Evolutionary conservation across 2,797 vertebrate genomes (phyloP).

Genomic region (Enteromius paludinosus): DNA sequence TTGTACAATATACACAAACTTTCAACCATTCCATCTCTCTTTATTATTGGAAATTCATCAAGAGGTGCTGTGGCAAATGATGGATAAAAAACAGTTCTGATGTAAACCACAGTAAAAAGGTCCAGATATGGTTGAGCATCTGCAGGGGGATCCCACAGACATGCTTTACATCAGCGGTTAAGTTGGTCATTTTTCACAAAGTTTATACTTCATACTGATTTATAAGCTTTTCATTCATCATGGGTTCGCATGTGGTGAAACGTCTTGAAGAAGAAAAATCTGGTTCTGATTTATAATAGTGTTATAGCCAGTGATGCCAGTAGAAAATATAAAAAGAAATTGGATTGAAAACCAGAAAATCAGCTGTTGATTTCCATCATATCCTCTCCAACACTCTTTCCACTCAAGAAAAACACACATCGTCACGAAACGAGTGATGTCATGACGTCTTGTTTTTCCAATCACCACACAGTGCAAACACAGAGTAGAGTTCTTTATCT

Average conservation of each 20-base stretch:
- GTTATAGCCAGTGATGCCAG: slow-evolving; percentile 6
- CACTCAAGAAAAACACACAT: slow-evolving; percentile 19
- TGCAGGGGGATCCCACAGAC: not conserved
- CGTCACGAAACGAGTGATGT: slow-evolving; percentile 21
- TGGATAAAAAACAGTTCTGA: not conserved
- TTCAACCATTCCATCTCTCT: slow-evolving; percentile 5
- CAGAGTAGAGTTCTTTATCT: slow-evolving; percentile 10
- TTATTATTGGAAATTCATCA: slow-evolving; percentile 17
- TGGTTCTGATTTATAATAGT: not conserved
- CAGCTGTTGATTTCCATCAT: not conserved
- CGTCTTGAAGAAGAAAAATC: not conserved
- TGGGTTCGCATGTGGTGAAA: not conserved
- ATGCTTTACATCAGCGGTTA: slow-evolving; percentile 8
- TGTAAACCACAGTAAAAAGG: slow-evolving; percentile 14
- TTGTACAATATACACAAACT: slow-evolving; percentile 61
- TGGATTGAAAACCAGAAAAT: not conserved
- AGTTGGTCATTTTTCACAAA: not conserved
- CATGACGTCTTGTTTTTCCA: slow-evolving; percentile 4
- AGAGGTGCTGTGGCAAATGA: slow-evolving; percentile 1
- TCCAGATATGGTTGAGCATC: slow-evolving; percentile 6
- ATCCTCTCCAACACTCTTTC: not conserved
- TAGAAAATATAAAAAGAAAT: not conserved
- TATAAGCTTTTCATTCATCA: slow-evolving; percentile 15
- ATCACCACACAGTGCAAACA: slow-evolving; percentile 7
- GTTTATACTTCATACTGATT: not conserved